Conservation (phyloP, 2,888 invertebrate genomes). For the Autographa gamma region DNA sequence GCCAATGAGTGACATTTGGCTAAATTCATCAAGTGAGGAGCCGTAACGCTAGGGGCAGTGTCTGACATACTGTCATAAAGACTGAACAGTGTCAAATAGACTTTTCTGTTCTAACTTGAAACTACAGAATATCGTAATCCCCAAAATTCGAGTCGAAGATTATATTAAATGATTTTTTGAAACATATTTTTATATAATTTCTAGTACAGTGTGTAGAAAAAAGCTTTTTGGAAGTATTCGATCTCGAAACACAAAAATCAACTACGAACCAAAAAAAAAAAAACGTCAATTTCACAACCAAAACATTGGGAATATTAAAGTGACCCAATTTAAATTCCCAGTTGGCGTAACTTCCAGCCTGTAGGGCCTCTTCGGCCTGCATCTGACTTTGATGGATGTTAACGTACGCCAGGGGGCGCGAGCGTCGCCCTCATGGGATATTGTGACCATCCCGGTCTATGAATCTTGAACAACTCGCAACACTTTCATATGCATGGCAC, state of each 20-base stretch:
- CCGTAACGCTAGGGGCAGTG: conserved; percentile 69
- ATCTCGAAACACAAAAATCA: background rate
- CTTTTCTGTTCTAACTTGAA: too few relatives aligned
- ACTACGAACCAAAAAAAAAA: background rate
- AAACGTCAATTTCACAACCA: conserved; percentile 7
- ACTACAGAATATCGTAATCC: too few relatives aligned
- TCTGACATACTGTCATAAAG: conserved; percentile 48
- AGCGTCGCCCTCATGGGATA: conserved; percentile 59
- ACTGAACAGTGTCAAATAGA: conserved; percentile 9
- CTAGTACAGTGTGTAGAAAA: too few relatives aligned
- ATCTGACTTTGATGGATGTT: conserved; percentile 78
- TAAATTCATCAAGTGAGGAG: conserved; percentile 76
- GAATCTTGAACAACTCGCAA: conserved; percentile 55
- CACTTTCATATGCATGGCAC: conserved; percentile 50
- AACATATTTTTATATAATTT: too few relatives aligned
- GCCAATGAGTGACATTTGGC: conserved; percentile 76
- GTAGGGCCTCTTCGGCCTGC: conserved; percentile 64
- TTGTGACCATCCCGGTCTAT: conserved; percentile 51
- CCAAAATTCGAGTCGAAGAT: too few relatives aligned
- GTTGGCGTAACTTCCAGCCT: conserved; percentile 34
- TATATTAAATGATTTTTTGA: too few relatives aligned
- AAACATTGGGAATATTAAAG: conserved; percentile 16
- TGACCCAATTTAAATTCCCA: conserved; percentile 13
- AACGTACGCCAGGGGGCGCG: conserved; percentile 53
- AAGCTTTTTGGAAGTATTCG: too few relatives aligned